phyloP scores from a whole-genome alignment of 2,113 vertebrate species.

The Telmatochromis brachygnathus region DNA sequence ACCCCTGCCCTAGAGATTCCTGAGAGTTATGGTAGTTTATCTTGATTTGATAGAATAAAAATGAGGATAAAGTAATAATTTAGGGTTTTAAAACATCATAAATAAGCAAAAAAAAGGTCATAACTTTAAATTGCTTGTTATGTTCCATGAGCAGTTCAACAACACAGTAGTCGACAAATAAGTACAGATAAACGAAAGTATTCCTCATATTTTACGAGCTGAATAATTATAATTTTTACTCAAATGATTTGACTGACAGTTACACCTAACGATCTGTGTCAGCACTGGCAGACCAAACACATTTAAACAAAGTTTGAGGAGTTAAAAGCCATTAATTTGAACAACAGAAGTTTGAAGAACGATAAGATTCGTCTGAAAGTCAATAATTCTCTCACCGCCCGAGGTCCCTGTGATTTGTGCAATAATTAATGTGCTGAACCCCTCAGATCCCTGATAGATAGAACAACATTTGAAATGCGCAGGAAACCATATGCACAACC shows the following conservation, averaged over 20 bases:
- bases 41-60: background rate
- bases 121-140: background rate
- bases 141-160: background rate
- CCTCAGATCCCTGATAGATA: background rate
- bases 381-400: background rate
- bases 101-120: background rate
- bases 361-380: background rate
- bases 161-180: background rate
- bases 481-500: constrained; percentile 15
- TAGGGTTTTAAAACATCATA: background rate
- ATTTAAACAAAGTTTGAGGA: background rate
- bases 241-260: background rate
- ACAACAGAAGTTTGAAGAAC: background rate
- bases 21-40: background rate
- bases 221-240: background rate
- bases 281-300: background rate
- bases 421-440: background rate
- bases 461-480: background rate
- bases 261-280: background rate
- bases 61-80: background rate
- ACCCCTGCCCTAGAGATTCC: fast-evolving
- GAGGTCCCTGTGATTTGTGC: background rate
- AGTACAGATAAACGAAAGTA: background rate
- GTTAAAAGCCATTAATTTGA: background rate
- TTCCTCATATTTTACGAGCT: background rate